phyloP scores from a whole-genome alignment of 2,797 vertebrate genomes.

The Tragopan temminckii region DNA sequence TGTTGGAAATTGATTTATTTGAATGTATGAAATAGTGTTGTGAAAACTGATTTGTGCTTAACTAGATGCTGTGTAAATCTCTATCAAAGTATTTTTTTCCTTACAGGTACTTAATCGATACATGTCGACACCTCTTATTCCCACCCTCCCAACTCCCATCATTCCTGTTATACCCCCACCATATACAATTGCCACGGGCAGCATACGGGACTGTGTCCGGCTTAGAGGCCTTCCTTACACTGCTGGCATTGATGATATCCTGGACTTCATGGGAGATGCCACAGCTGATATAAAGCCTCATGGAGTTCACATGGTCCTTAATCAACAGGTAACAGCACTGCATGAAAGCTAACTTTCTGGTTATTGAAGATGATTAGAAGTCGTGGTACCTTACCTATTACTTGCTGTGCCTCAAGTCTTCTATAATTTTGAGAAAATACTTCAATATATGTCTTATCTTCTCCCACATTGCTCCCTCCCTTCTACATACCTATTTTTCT shows the following conservation, averaged over 20 bases:
- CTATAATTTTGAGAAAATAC: not conserved
- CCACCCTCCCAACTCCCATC: conserved; percentile 90
- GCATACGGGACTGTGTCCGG: conserved; percentile 90
- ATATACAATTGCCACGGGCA: conserved; percentile 87
- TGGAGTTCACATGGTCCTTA: conserved; percentile 97
- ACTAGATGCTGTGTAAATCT: not conserved
- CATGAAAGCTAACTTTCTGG: not conserved
- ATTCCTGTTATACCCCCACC: conserved; percentile 88
- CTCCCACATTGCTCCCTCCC: not conserved
- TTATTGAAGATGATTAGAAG: not conserved
- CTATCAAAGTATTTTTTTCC: not conserved
- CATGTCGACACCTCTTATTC: conserved; percentile 92
- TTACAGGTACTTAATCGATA: conserved; percentile 93
- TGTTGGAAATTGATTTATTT: not conserved
- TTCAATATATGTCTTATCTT: not conserved
- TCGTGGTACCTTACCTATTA: not conserved
- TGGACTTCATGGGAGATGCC: conserved; percentile 95
- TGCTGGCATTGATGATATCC: conserved; percentile 94
- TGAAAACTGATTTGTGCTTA: not conserved
- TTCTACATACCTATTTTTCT: not conserved
- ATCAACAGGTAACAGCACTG: conserved; percentile 89
- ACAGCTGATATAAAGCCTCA: conserved; percentile 95
- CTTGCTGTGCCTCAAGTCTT: not conserved
- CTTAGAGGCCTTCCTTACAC: conserved; percentile 95
- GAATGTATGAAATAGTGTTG: not conserved